Percentiles rank a stretch among this genome's conserved stretches.
These are phyloP conservation scores for Eupithecia inturbata DNA, from an alignment of 2,888 invertebrate genomes.

Conservation along the genomic window DNA sequence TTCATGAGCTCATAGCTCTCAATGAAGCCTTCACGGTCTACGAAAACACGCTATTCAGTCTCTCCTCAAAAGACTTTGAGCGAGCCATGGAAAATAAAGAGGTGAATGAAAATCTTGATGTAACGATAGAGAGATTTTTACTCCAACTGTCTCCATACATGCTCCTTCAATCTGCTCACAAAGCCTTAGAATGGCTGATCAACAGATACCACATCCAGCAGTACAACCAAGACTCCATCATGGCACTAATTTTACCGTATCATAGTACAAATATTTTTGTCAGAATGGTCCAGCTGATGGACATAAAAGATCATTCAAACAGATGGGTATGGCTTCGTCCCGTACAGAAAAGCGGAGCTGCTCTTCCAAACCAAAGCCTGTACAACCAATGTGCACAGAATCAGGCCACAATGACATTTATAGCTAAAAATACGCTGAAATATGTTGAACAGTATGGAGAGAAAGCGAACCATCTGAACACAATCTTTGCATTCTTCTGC, in stretches of 20 bases:
- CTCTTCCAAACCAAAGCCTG: conserved; percentile 88
- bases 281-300: conserved; percentile 89
- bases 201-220: conserved; percentile 94
- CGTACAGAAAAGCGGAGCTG: conserved; percentile 89
- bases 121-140: conserved; percentile 90
- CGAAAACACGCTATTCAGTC: conserved; percentile 90
- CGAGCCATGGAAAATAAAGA: conserved; percentile 90
- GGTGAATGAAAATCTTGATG: conserved; percentile 90
- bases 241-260: conserved; percentile 94
- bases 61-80: conserved; percentile 90
- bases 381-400: conserved; percentile 88
- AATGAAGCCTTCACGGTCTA: conserved; percentile 90
- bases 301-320: conserved; percentile 84
- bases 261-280: conserved; percentile 96
- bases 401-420: conserved; percentile 66
- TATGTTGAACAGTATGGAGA: conserved; percentile 85
- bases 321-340: conserved; percentile 91
- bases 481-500: conserved; percentile 92
- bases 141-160: conserved; percentile 94
- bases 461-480: conserved; percentile 85
- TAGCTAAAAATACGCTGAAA: conserved; percentile 62
- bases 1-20: conserved; percentile 91
- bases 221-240: conserved; percentile 92
- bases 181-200: conserved; percentile 97
- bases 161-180: conserved; percentile 91